phyloP scores from a whole-genome alignment of 2,113 vertebrate genomes.

The Vireo altiloquus region DNA sequence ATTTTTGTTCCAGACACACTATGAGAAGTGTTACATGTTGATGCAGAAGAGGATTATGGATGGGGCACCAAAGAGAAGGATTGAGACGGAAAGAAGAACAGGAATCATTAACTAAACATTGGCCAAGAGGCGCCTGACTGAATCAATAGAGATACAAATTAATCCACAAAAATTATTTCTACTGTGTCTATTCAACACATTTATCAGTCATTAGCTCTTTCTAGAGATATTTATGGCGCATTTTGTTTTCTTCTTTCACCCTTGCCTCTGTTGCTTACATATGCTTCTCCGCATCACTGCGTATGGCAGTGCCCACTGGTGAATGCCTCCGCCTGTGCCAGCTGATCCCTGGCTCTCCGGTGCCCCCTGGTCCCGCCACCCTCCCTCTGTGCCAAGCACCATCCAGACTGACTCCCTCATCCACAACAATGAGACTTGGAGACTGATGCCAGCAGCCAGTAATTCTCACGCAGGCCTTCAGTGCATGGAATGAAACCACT shows the following conservation, averaged over 20 bases:
- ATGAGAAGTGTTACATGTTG: background rate
- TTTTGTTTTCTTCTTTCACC: slow-evolving; percentile 1
- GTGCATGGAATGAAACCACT: slow-evolving; percentile 29
- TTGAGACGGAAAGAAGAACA: background rate
- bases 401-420: slow-evolving; percentile 59
- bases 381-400: slow-evolving; percentile 61
- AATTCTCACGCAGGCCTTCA: slow-evolving; percentile 45
- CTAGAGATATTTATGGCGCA: background rate
- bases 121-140: background rate
- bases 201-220: background rate
- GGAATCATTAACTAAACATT: background rate
- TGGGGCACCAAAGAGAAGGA: background rate
- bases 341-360: slow-evolving; percentile 27
- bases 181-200: background rate
- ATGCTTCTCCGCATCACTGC: slow-evolving; percentile 45
- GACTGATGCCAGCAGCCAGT: slow-evolving; percentile 61
- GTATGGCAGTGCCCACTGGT: slow-evolving; percentile 34
- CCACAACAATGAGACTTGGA: slow-evolving; percentile 56
- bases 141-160: background rate
- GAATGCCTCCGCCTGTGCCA: slow-evolving; percentile 38
- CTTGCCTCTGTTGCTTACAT: slow-evolving; percentile 41
- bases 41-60: background rate
- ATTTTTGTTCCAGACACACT: background rate
- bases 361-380: background rate
- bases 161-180: background rate